Percentiles rank a stretch among this genome's conserved stretches.
Conservation (phyloP, 2,888 invertebrate species). For the Xanthia togata region DNA sequence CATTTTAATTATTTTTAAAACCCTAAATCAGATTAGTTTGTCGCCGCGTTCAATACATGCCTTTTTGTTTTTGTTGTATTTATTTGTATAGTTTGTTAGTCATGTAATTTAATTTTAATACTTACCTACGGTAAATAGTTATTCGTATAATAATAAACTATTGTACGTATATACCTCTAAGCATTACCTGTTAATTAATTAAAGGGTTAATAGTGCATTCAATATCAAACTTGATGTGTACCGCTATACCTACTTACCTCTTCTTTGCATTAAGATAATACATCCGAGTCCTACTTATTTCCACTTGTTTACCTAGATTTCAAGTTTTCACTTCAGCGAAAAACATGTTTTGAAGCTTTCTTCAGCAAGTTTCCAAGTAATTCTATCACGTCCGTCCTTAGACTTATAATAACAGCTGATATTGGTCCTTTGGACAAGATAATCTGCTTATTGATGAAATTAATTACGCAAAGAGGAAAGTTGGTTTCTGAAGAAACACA, state of each 20-base stretch:
- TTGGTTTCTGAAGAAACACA: background rate
- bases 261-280: background rate
- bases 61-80: too few species aligned
- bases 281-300: background rate
- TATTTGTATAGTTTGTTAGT: too few species aligned
- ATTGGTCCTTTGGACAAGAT: background rate
- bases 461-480: background rate
- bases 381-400: background rate
- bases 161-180: too few species aligned
- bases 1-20: too few species aligned
- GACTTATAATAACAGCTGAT: background rate
- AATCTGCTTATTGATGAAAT: background rate
- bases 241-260: too few species aligned
- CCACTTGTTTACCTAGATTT: background rate
- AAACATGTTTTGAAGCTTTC: constrained; percentile 3
- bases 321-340: background rate
- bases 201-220: too few species aligned
- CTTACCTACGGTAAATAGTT: too few species aligned
- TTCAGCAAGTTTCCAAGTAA: background rate
- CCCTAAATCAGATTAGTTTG: too few species aligned
- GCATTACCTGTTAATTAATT: too few species aligned
- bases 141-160: too few species aligned
- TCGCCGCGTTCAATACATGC: too few species aligned
- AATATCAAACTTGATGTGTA: background rate
- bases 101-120: too few species aligned